These are phyloP conservation scores for Eulimnadia texana DNA, from an alignment of 1,140 invertebrate genomes.

Conservation along the genomic window DNA sequence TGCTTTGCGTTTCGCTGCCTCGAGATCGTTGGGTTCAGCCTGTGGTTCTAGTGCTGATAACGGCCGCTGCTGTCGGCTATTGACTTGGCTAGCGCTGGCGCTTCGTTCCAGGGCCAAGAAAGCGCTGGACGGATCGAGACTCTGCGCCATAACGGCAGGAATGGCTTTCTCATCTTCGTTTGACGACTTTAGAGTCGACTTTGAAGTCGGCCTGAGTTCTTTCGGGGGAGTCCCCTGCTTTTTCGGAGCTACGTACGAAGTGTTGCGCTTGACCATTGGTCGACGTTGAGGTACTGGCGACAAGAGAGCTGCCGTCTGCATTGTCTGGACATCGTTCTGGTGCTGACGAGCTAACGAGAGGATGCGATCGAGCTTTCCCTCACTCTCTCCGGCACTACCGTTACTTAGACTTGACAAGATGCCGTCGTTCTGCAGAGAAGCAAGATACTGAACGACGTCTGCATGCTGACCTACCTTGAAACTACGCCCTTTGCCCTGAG, in stretches of 20 bases:
- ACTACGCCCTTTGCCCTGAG: conserved; percentile 74
- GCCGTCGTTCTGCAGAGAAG: not conserved
- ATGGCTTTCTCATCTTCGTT: conserved; percentile 23
- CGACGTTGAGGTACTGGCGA: not conserved
- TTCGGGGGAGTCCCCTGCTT: not conserved
- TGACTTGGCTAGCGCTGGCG: conserved; percentile 17
- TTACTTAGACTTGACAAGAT: not conserved
- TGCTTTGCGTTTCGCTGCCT: not conserved
- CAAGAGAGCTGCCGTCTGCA: not conserved
- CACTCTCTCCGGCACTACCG: conserved; percentile 26
- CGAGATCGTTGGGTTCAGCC: not conserved
- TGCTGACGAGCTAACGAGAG: conserved; percentile 79
- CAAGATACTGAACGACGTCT: conserved; percentile 62
- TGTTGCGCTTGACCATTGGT: not conserved
- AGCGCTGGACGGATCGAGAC: conserved; percentile 38
- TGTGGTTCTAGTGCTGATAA: not conserved
- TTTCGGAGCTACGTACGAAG: not conserved
- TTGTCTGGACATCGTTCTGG: conserved; percentile 37
- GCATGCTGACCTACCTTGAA: conserved; percentile 70
- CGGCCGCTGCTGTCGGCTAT: conserved; percentile 16
- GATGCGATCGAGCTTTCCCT: conserved; percentile 67
- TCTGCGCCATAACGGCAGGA: conserved; percentile 41
- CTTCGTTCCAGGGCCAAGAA: conserved; percentile 17
- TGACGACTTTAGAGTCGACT: conserved; percentile 17
- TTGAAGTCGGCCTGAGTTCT: not conserved